Conservation (phyloP, 2,888 invertebrate species). For the Gerris lacustris region DNA sequence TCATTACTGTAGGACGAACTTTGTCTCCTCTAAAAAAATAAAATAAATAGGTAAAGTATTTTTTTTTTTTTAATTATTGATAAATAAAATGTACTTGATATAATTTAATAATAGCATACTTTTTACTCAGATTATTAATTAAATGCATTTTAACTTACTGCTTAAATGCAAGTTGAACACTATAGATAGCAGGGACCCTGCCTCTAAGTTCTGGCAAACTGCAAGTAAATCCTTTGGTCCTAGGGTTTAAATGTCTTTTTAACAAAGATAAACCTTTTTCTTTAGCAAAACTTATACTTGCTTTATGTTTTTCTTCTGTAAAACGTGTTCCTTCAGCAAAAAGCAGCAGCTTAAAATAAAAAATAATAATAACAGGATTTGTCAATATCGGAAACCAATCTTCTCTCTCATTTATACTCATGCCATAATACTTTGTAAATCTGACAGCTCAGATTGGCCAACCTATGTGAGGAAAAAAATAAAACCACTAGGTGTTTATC, state of each 20-base stretch:
- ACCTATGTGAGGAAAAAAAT: no score
- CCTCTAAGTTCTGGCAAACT: constrained; percentile 70
- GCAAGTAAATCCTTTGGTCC: constrained; percentile 85
- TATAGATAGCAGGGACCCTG: constrained; percentile 70
- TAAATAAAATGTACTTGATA: not conserved
- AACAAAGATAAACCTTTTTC: constrained; percentile 72
- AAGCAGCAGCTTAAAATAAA: constrained; percentile 54
- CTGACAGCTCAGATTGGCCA: no score
- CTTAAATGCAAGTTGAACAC: constrained; percentile 52
- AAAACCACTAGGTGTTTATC: no score
- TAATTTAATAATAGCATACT: no score
- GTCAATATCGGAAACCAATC: not conserved
- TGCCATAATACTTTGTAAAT: no score
- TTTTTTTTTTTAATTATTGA: not conserved
- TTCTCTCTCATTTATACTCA: constrained; percentile 28
- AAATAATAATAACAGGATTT: not conserved
- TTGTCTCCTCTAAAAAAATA: constrained; percentile 31
- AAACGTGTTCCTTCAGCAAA: constrained; percentile 92
- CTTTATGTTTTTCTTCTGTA: constrained; percentile 72
- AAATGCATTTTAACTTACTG: constrained; percentile 26
- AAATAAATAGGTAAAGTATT: constrained; percentile 23
- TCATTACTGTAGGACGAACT: constrained; percentile 63
- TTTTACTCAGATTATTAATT: no score
- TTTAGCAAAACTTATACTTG: constrained; percentile 73
- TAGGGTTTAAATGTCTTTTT: constrained; percentile 83